These are phyloP conservation scores for Lordiphosa clarofinis DNA, from an alignment of 1,140 invertebrate genomes.

Conservation along the genomic window DNA sequence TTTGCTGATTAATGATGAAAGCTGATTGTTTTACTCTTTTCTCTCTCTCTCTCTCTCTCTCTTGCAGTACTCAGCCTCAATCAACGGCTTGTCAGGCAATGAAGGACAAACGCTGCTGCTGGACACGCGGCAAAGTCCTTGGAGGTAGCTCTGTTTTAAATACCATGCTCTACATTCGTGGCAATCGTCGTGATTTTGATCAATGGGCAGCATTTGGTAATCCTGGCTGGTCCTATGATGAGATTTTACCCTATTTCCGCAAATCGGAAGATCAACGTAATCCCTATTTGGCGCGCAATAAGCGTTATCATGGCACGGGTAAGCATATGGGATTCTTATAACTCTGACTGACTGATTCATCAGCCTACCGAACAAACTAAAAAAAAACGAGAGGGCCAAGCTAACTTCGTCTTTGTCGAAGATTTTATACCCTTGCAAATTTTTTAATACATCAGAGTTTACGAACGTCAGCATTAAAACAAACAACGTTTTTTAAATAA, in stretches of 20 bases:
- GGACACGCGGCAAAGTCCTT: slow-evolving; percentile 91
- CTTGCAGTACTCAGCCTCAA: slow-evolving; percentile 89
- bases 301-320: slow-evolving; percentile 86
- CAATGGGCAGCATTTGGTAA: slow-evolving; percentile 94
- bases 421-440: no score
- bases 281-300: slow-evolving; percentile 87
- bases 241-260: slow-evolving; percentile 92
- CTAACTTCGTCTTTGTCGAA: no score
- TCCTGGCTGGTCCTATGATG: slow-evolving; percentile 92
- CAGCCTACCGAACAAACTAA: no score
- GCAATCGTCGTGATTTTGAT: slow-evolving; percentile 93
- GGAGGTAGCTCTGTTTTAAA: slow-evolving; percentile 93
- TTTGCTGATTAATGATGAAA: slow-evolving; percentile 1
- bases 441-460: no score
- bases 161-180: slow-evolving; percentile 95
- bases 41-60: not conserved
- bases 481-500: no score
- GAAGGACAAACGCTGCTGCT: slow-evolving; percentile 88
- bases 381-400: no score
- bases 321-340: not conserved
- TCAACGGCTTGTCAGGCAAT: slow-evolving; percentile 91
- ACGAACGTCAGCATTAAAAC: no score
- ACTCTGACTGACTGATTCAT: no score
- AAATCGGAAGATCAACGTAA: slow-evolving; percentile 92
- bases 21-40: not conserved